Conservation (phyloP, 2,888 invertebrate species). For the Drosophila conformis region DNA sequence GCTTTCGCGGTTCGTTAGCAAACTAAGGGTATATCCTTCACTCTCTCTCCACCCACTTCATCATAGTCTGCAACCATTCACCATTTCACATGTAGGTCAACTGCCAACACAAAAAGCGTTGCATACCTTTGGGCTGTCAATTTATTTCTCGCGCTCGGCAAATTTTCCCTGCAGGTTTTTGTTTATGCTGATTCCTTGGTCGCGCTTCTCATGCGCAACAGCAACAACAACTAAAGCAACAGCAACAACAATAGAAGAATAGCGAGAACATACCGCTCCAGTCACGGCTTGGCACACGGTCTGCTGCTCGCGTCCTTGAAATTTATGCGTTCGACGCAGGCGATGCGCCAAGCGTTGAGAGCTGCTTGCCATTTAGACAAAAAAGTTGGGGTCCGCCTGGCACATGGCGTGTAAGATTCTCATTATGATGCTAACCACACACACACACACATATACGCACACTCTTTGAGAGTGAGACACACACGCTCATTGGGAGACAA, state of each 20-base stretch:
- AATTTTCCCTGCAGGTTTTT: constrained; percentile 54
- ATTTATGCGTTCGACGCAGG: constrained; percentile 75
- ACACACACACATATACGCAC: constrained; percentile 19
- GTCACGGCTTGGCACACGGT: constrained; percentile 27
- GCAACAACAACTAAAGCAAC: constrained; percentile 17
- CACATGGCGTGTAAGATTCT: constrained; percentile 75
- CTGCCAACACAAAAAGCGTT: constrained; percentile 55
- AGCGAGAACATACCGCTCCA: constrained; percentile 38
- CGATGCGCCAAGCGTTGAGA: constrained; percentile 62
- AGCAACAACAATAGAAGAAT: constrained; percentile 21
- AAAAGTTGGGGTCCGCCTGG: constrained; percentile 29
- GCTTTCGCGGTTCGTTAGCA: constrained; percentile 35
- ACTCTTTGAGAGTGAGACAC: background rate
- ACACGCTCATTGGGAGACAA: constrained; percentile 45
- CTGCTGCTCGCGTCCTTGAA: constrained; percentile 65
- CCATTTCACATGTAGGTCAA: constrained; percentile 68
- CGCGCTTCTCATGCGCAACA: constrained; percentile 39
- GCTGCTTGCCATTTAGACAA: constrained; percentile 18
- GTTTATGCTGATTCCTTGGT: constrained; percentile 49
- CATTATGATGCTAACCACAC: constrained; percentile 65
- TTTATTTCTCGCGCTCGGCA: constrained; percentile 68
- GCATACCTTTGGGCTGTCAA: constrained; percentile 74
- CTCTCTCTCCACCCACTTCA: background rate
- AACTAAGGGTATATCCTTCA: background rate
- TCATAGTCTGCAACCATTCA: background rate